phyloP scores from a whole-genome alignment of 1,140 invertebrate species.

The Odontomachus brunneus region DNA sequence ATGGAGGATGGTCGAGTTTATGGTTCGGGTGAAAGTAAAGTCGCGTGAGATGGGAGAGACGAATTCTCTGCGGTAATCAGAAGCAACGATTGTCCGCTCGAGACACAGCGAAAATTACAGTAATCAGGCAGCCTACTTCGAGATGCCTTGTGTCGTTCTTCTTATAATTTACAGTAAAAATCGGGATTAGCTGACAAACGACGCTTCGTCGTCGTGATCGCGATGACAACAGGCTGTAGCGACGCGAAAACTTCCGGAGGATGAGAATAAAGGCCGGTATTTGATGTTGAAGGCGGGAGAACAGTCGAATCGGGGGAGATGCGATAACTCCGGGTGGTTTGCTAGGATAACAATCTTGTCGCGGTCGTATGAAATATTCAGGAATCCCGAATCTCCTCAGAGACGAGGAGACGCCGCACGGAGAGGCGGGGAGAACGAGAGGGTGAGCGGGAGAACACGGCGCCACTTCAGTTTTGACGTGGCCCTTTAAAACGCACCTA shows the following conservation, averaged over 20 bases:
- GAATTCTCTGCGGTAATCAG: too few relatives aligned
- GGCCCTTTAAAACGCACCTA: constrained; percentile 30
- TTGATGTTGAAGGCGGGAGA: constrained; percentile 3
- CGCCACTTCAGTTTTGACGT: constrained; percentile 39
- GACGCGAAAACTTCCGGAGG: background rate
- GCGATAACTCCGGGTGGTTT: constrained; percentile 28
- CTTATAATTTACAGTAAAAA: too few relatives aligned
- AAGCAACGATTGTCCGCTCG: too few relatives aligned
- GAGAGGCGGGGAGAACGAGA: constrained; percentile 35
- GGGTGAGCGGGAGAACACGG: background rate
- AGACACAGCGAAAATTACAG: too few relatives aligned
- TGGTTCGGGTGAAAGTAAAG: too few relatives aligned
- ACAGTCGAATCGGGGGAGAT: constrained; percentile 11
- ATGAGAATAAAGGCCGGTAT: background rate
- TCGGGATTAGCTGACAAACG: too few relatives aligned
- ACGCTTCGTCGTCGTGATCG: background rate
- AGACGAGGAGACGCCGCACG: background rate
- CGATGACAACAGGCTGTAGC: background rate
- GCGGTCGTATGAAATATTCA: constrained; percentile 54
- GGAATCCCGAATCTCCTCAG: constrained; percentile 22
- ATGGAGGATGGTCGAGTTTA: too few relatives aligned
- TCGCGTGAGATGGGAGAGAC: too few relatives aligned
- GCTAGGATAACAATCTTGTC: constrained; percentile 41
- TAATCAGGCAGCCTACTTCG: too few relatives aligned
- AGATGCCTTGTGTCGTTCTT: too few relatives aligned